These are phyloP conservation scores for Chorisops tibialis DNA, from an alignment of 2,888 invertebrate genomes.

Conservation along the genomic window DNA sequence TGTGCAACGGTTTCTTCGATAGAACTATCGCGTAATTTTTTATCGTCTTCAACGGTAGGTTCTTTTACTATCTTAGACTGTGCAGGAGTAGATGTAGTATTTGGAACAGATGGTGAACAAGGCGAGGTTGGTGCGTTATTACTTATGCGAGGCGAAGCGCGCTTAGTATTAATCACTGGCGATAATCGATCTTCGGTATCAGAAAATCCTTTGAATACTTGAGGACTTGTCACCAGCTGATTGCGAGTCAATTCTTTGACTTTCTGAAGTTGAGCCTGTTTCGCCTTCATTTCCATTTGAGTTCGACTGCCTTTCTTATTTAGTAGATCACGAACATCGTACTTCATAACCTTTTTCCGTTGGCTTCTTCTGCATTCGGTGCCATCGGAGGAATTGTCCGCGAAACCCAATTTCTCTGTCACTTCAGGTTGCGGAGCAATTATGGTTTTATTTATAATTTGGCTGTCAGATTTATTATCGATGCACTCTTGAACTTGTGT, in stretches of 20 bases:
- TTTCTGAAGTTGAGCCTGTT: not conserved
- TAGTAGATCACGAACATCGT: conserved; percentile 48
- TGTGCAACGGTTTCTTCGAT: conserved; percentile 4
- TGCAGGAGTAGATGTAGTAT: too few species aligned
- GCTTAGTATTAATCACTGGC: not conserved
- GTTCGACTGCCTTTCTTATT: conserved; percentile 36
- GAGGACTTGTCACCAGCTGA: conserved; percentile 21
- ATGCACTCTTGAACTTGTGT: not conserved
- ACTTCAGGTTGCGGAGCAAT: not conserved
- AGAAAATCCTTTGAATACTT: conserved; percentile 28
- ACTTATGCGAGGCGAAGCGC: not conserved
- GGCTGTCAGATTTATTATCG: too few species aligned
- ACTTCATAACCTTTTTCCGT: conserved; percentile 49
- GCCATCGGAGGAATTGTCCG: not conserved
- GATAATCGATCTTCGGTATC: conserved; percentile 23
- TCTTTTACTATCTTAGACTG: too few species aligned
- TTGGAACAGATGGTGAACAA: too few species aligned
- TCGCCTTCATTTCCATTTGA: not conserved
- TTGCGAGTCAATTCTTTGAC: conserved; percentile 17
- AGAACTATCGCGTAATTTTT: not conserved
- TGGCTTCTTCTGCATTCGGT: conserved; percentile 47
- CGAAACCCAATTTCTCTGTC: not conserved
- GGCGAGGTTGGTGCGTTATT: not conserved
- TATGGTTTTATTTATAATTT: not conserved
- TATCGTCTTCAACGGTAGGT: too few species aligned